Evolutionary conservation across 2,113 vertebrate genomes (phyloP).

Genomic region (Alexandromys fortis): DNA sequence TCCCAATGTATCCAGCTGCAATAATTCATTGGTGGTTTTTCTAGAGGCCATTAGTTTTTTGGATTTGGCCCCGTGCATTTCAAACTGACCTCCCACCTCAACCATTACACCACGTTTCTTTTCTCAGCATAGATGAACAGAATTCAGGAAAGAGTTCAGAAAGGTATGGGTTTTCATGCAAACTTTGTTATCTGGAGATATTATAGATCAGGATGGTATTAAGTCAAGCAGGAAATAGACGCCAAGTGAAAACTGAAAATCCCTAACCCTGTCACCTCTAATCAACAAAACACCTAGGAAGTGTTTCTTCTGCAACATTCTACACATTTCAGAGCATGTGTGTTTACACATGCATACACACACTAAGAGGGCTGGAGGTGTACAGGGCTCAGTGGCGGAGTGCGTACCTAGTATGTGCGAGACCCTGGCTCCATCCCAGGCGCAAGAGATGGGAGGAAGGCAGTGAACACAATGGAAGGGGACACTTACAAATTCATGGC

Average conservation of each 20-base stretch:
- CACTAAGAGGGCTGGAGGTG: neutral
- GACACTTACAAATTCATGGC: neutral
- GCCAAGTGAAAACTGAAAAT: constrained; percentile 45
- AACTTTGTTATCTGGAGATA: constrained; percentile 44
- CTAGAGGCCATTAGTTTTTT: neutral
- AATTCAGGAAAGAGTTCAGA: constrained; percentile 46
- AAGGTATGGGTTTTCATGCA: neutral
- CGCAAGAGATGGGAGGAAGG: neutral
- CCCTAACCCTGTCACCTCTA: neutral
- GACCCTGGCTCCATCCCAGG: neutral
- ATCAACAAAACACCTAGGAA: constrained; percentile 23
- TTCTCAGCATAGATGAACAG: constrained; percentile 30
- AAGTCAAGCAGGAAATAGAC: constrained; percentile 46
- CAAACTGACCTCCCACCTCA: neutral
- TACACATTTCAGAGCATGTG: constrained; percentile 30
- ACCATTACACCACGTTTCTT: constrained; percentile 2
- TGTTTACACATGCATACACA: neutral
- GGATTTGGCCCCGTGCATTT: neutral
- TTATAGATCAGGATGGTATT: neutral
- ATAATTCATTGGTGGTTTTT: constrained; percentile 9
- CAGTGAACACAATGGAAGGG: neutral
- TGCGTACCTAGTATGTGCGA: neutral
- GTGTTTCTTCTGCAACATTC: constrained; percentile 1
- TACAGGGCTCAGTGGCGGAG: neutral
- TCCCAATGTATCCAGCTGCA: neutral